Evolutionary conservation across 2,888 invertebrate species (phyloP).

Genomic region (Dione juno): DNA sequence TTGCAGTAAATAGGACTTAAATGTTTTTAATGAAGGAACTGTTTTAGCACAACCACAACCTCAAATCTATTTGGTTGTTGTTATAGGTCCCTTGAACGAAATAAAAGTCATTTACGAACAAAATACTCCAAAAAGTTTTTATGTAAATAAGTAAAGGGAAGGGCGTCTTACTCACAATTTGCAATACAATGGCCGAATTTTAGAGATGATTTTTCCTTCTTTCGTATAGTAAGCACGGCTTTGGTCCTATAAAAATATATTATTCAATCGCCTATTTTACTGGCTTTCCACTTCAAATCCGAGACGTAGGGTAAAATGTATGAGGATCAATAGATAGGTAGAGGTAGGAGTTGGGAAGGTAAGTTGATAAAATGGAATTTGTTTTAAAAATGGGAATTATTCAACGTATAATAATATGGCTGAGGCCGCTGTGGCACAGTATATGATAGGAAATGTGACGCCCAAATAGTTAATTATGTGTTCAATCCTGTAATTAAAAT

Average conservation of each 20-base stretch:
- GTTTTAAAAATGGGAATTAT: slow-evolving; percentile 4
- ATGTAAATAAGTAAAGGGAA: slow-evolving; percentile 77
- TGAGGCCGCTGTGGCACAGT: background rate
- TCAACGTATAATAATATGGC: background rate
- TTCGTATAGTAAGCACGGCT: slow-evolving; percentile 75
- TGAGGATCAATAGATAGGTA: slow-evolving; percentile 65
- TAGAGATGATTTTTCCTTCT: slow-evolving; percentile 80
- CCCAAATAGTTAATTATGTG: no score
- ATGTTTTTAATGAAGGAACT: slow-evolving; percentile 45
- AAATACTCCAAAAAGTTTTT: slow-evolving; percentile 73
- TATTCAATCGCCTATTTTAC: slow-evolving; percentile 79
- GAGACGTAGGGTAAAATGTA: slow-evolving; percentile 72
- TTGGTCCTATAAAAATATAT: slow-evolving; percentile 79
- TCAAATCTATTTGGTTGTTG: slow-evolving; percentile 44
- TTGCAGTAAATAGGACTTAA: slow-evolving; percentile 42
- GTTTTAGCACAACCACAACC: slow-evolving; percentile 42
- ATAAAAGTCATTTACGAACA: slow-evolving; percentile 74
- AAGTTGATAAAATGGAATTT: slow-evolving; percentile 24
- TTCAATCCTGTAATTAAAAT: no score
- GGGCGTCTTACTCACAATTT: slow-evolving; percentile 78
- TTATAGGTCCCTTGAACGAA: slow-evolving; percentile 54
- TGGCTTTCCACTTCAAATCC: slow-evolving; percentile 69
- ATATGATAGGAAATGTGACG: no score
- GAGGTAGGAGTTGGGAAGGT: slow-evolving; percentile 44
- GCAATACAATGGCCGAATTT: slow-evolving; percentile 79